Base-by-base conservation (phyloP, 2,113 vertebrate species). In the Labrus mixtus region DNA sequence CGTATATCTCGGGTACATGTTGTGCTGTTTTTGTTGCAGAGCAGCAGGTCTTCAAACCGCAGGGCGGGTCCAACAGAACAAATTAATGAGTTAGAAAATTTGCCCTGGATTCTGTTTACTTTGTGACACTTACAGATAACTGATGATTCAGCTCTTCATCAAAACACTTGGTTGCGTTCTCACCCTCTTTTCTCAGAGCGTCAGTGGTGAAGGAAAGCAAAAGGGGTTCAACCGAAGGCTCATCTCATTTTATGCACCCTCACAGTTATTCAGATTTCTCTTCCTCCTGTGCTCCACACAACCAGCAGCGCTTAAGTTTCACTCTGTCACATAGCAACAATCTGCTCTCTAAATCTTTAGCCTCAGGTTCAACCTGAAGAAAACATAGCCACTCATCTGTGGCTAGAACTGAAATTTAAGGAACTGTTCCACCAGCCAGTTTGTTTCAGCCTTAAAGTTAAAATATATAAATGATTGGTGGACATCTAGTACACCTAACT, bases 11-110 rank as follows among this genome's bases (percentile, higher is more conserved):
- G 5, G 33, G 55, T 54, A 23, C 53, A 50, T 36, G 48, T 46
- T 57, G 55, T 79, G 43, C 55, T 69, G 46, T 76, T 76, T 73
- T 33, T 23, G 57, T 37, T 70, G 33, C 53, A 45, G 15, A 63
- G 50, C 43, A 54, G 74, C 19, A 12, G 56, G 58, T 69, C 55
- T 62, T 36, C 16, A 62, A 63, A 33, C 68, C 64, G 33, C 25
- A 41, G 55, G 69, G 66, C 57, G 50, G 39, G 43, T 65, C 20
- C 25, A 19, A 56, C 22, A 29, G 36, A 72, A 56, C 4, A 78
- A 62, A 79, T 65, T n/a, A 62, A 66, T 70, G 75, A 57, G 62
- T 82, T 54, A 36, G 48, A 81, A 68, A 82, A 60, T 50, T 17
- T 56, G 46, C 75, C 41, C 71, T n/a, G 6, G 54, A 45, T 37